A percentile compares a stretch with the other conserved stretches of the same genome.
These are phyloP conservation scores for Hyles vespertilio DNA, from an alignment of 1,140 invertebrate genomes.

Conservation along the genomic window DNA sequence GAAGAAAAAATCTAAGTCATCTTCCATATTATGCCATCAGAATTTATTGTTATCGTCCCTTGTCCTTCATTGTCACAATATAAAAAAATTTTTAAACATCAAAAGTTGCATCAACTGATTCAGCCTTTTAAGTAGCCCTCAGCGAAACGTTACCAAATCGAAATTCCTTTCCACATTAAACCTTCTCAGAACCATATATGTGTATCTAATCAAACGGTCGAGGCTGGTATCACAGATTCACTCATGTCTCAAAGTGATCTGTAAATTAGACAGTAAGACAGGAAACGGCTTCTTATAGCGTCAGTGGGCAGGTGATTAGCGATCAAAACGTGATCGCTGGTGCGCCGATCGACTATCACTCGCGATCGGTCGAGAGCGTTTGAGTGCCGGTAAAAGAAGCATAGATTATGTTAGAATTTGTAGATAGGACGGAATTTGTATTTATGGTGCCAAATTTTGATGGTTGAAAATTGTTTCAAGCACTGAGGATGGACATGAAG, in stretches of 20 bases:
- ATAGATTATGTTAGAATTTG: conserved; percentile 31
- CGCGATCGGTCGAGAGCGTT: conserved; percentile 47
- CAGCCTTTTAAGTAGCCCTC: too few species aligned
- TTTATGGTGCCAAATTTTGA: too few species aligned
- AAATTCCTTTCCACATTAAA: too few species aligned
- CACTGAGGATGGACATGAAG: too few species aligned
- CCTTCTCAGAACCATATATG: neutral
- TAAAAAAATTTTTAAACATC: too few species aligned
- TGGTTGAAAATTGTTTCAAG: too few species aligned
- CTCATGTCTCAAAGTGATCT: conserved; percentile 44
- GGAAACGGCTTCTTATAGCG: conserved; percentile 71
- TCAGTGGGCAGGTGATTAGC: conserved; percentile 63
- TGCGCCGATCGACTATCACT: conserved; percentile 44
- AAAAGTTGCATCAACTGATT: too few species aligned
- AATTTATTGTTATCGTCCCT: too few species aligned
- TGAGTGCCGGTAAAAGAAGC: conserved; percentile 48
- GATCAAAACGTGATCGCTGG: conserved; percentile 45
- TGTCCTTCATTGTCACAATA: too few species aligned
- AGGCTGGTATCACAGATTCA: conserved; percentile 1
- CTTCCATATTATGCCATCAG: too few species aligned
- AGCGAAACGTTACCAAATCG: too few species aligned
- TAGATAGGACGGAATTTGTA: neutral
- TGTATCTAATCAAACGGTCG: neutral
- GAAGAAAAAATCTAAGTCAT: too few species aligned
- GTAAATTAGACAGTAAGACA: conserved; percentile 70